Conservation (phyloP, 2,888 invertebrate species). For the Seira ritae region DNA sequence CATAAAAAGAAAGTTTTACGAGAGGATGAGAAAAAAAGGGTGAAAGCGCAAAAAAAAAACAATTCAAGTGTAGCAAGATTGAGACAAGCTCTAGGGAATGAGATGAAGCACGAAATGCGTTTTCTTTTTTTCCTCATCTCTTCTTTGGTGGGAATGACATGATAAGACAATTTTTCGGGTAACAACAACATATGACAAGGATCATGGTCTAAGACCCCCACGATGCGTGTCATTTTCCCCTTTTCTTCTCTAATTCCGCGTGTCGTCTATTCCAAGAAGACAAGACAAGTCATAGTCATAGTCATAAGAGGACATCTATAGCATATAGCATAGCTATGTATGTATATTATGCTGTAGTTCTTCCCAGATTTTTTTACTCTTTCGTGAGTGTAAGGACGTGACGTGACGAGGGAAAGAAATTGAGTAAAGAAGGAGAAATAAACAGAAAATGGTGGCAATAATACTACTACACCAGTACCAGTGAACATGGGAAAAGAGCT, state of each 20-base stretch:
- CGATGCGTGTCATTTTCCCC: slow-evolving; percentile 57
- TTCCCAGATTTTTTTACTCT: slow-evolving; percentile 34
- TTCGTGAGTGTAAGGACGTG: slow-evolving; percentile 30
- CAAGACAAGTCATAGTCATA: slow-evolving; percentile 43
- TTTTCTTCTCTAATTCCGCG: slow-evolving; percentile 52
- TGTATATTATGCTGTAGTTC: slow-evolving; percentile 21
- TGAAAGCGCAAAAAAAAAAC: slow-evolving; percentile 38
- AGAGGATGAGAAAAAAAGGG: slow-evolving; percentile 40
- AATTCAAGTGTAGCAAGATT: slow-evolving; percentile 61
- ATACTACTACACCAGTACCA: too few species aligned
- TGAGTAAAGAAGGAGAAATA: slow-evolving; percentile 47
- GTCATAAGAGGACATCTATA: too few species aligned
- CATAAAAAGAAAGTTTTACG: slow-evolving; percentile 38
- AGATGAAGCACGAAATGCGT: slow-evolving; percentile 44
- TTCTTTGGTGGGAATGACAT: slow-evolving; percentile 46
- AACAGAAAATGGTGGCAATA: slow-evolving; percentile 49
- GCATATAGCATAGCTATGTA: too few species aligned
- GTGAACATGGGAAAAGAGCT: slow-evolving; percentile 2
- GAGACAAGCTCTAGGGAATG: slow-evolving; percentile 58
- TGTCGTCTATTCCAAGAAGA: slow-evolving; percentile 41
- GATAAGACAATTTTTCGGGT: slow-evolving; percentile 57
- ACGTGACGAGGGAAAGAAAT: slow-evolving; percentile 36
- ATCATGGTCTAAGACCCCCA: slow-evolving; percentile 59
- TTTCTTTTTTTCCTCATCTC: slow-evolving; percentile 25
- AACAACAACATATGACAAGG: slow-evolving; percentile 62